Conservation (phyloP, 2,113 vertebrate species). For the Axis porcinus region DNA sequence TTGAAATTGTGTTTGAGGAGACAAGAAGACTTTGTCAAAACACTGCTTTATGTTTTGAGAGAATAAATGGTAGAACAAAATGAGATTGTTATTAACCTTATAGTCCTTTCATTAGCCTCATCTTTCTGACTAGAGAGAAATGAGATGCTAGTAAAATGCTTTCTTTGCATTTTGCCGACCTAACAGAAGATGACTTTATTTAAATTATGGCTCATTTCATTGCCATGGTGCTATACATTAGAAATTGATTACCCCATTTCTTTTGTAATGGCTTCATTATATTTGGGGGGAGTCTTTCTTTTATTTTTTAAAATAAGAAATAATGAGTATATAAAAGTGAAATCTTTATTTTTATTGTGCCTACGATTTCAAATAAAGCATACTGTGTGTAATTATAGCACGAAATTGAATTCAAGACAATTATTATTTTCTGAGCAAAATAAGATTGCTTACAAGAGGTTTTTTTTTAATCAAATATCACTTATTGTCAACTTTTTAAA, state of each 20-base stretch:
- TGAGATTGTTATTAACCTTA: slow-evolving; percentile 74
- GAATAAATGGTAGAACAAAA: slow-evolving; percentile 54
- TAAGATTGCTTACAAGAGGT: slow-evolving; percentile 24
- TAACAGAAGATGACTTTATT: slow-evolving; percentile 72
- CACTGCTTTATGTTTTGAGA: slow-evolving; percentile 29
- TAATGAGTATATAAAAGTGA: slow-evolving; percentile 66
- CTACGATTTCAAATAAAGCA: slow-evolving; percentile 68
- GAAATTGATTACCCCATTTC: slow-evolving; percentile 77
- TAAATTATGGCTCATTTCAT: slow-evolving; percentile 77
- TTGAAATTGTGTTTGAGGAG: slow-evolving; percentile 1
- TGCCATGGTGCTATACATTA: slow-evolving; percentile 73
- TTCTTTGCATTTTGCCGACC: slow-evolving; percentile 79
- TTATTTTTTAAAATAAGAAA: slow-evolving; percentile 72
- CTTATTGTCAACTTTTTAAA: slow-evolving; percentile 37
- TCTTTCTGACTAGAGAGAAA: slow-evolving; percentile 60
- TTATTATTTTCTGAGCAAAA: slow-evolving; percentile 66
- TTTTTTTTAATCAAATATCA: slow-evolving; percentile 29
- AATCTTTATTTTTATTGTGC: slow-evolving; percentile 67
- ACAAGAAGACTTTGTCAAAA: slow-evolving; percentile 35
- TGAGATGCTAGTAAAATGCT: slow-evolving; percentile 68
- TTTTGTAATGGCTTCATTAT: slow-evolving; percentile 77
- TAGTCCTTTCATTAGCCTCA: slow-evolving; percentile 67
- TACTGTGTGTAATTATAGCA: slow-evolving; percentile 55
- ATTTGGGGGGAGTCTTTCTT: slow-evolving; percentile 59
- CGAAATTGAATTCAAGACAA: slow-evolving; percentile 68